Conservation (phyloP, 2,888 invertebrate genomes). For the Plutella xylostella region DNA sequence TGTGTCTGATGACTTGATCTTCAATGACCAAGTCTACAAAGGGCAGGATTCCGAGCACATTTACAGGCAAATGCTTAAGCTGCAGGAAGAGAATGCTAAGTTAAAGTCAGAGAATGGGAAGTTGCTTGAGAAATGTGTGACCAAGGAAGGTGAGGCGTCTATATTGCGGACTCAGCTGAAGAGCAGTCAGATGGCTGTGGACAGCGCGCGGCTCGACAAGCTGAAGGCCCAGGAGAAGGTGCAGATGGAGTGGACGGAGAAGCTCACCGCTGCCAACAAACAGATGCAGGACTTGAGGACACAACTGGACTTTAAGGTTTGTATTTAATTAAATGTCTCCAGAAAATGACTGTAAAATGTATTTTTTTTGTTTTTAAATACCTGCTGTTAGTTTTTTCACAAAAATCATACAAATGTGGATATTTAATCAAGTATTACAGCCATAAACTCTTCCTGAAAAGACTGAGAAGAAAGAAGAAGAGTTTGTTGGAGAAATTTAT, state of each 20-base stretch:
- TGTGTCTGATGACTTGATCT: conserved; percentile 35
- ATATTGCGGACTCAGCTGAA: conserved; percentile 67
- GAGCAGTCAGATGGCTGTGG: conserved; percentile 47
- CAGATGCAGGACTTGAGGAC: conserved; percentile 56
- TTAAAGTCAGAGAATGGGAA: conserved; percentile 56
- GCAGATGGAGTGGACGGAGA: conserved; percentile 63
- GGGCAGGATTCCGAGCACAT: conserved; percentile 37
- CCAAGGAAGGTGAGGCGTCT: conserved; percentile 69
- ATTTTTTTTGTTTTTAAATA: too few species aligned
- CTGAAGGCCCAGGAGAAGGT: conserved; percentile 54
- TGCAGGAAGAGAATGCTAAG: conserved; percentile 53
- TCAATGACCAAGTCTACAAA: conserved; percentile 42
- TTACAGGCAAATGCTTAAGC: conserved; percentile 40
- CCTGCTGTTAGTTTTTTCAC: too few species aligned
- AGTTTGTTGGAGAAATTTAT: too few species aligned
- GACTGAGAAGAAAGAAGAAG: too few species aligned
- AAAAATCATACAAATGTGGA: too few species aligned
- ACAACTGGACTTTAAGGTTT: conserved; percentile 70
- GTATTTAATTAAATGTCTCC: neutral
- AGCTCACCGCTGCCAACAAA: conserved; percentile 41
- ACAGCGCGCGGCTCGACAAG: conserved; percentile 52
- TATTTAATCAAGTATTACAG: too few species aligned
- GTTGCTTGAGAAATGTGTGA: conserved; percentile 57
- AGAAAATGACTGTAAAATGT: too few species aligned
- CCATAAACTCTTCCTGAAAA: too few species aligned